Conservation (phyloP, 2,888 invertebrate species). For the Idaea biselata region DNA sequence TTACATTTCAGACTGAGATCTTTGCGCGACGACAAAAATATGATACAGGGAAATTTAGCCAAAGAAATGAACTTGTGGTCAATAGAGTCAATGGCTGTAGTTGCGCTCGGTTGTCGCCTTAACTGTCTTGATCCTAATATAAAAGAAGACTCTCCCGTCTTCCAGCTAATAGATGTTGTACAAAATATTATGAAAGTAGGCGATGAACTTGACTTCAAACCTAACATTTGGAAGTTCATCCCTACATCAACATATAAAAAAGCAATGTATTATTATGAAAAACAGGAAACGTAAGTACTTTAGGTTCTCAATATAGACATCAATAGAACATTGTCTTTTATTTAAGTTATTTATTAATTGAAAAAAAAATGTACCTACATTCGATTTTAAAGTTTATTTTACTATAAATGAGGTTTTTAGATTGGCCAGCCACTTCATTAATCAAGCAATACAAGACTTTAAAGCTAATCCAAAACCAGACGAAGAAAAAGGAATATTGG, state of each 20-base stretch:
- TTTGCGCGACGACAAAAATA: constrained; percentile 70
- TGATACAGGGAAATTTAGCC: constrained; percentile 76
- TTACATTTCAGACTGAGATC: constrained; percentile 63
- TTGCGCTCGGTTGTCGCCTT: constrained; percentile 49
- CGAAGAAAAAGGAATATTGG: constrained; percentile 77
- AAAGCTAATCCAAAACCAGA: constrained; percentile 28
- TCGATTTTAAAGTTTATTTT: neutral
- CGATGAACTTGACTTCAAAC: constrained; percentile 49
- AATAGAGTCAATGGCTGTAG: constrained; percentile 70
- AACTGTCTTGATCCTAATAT: constrained; percentile 45
- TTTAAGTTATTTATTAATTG: neutral
- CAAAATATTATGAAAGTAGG: constrained; percentile 40
- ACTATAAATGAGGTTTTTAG: constrained; percentile 26
- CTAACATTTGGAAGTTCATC: constrained; percentile 47
- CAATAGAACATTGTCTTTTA: too few species aligned
- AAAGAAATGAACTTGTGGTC: constrained; percentile 81
- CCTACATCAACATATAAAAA: constrained; percentile 45
- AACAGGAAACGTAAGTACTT: constrained; percentile 47
- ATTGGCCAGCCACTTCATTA: constrained; percentile 37
- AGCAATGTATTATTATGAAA: constrained; percentile 51
- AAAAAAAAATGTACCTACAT: neutral
- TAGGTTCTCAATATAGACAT: too few species aligned
- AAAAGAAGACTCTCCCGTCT: constrained; percentile 41
- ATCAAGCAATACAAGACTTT: constrained; percentile 38
- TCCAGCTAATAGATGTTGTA: constrained; percentile 43